Evolutionary conservation across 92 coral and sea anemone species (phyloP).

Genomic region (Parazoanthus swiftii): DNA sequence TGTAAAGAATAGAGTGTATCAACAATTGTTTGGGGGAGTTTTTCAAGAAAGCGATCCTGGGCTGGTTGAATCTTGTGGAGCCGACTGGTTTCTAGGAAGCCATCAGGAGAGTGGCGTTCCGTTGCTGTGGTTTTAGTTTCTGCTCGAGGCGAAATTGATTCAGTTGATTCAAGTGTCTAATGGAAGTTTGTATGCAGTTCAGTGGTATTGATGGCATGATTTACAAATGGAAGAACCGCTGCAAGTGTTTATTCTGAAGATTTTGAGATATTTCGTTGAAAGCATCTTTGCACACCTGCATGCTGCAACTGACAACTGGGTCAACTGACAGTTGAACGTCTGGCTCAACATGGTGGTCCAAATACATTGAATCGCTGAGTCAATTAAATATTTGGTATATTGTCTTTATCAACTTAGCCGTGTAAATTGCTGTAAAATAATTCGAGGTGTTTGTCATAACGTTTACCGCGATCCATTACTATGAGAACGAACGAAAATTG

Average conservation of each 20-base stretch:
- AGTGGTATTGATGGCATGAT: not conserved
- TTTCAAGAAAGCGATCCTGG: constrained; percentile 4
- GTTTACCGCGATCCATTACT: not conserved
- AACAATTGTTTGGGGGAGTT: constrained; percentile 2
- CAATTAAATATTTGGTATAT: constrained; percentile 28
- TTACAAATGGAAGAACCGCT: not conserved
- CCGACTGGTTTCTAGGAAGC: constrained; percentile 39
- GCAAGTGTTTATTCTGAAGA: not conserved
- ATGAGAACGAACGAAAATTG: constrained; percentile 90
- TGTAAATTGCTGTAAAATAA: constrained; percentile 8
- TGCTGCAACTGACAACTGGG: constrained; percentile 26
- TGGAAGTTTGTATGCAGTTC: not conserved
- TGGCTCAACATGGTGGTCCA: constrained; percentile 28
- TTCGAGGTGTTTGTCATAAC: constrained; percentile 2
- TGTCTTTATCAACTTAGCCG: constrained; percentile 8
- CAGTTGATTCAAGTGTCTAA: not conserved
- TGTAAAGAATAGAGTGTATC: constrained; percentile 24
- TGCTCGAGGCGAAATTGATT: not conserved
- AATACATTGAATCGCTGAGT: constrained; percentile 9
- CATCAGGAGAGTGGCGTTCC: constrained; percentile 6
- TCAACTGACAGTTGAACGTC: constrained; percentile 28
- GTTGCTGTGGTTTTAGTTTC: constrained; percentile 39
- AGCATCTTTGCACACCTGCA: constrained; percentile 9
- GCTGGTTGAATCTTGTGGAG: not conserved
- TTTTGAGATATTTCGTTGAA: not conserved